A percentile compares a stretch with the other conserved stretches of the same genome.
These are phyloP conservation scores for Macrosoma leucophasiata DNA, from an alignment of 2,888 invertebrate species.

Conservation along the genomic window DNA sequence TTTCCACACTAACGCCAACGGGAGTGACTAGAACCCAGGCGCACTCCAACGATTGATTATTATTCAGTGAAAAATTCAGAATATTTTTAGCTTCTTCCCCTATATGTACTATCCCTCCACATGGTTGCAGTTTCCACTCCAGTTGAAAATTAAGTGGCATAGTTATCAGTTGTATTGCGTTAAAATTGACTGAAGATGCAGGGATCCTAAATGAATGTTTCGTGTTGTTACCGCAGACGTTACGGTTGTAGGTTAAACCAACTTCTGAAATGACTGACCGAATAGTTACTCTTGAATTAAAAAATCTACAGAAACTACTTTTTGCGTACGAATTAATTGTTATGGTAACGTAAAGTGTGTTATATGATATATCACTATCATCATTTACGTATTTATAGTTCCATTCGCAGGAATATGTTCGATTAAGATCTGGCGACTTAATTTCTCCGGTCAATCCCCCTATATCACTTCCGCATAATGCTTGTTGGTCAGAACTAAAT, in stretches of 20 bases:
- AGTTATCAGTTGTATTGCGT: constrained; percentile 35
- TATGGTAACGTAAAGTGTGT: constrained; percentile 40
- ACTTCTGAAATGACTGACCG: constrained; percentile 23
- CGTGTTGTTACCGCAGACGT: constrained; percentile 39
- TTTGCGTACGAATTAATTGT: constrained; percentile 37
- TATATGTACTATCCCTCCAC: constrained; percentile 78
- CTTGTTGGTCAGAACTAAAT: constrained; percentile 78
- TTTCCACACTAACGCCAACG: constrained; percentile 46
- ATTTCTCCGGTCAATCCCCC: constrained; percentile 39
- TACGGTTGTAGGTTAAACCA: constrained; percentile 25
- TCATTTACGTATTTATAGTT: constrained; percentile 34
- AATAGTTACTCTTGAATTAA: constrained; percentile 42
- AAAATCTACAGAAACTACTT: constrained; percentile 37
- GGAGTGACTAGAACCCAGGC: constrained; percentile 78
- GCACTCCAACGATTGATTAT: constrained; percentile 77
- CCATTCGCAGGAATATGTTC: constrained; percentile 54
- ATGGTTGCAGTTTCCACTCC: constrained; percentile 75
- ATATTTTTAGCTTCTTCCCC: constrained; percentile 39
- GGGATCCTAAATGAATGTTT: constrained; percentile 44
- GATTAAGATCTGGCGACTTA: constrained; percentile 39
- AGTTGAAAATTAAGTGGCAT: constrained; percentile 62
- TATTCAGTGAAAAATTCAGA: constrained; percentile 53
- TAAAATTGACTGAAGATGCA: constrained; percentile 35
- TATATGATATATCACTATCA: constrained; percentile 27
- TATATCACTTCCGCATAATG: constrained; percentile 53